Evolutionary conservation across 2,888 invertebrate genomes (phyloP).

Genomic region (Melinopterus prodromus): DNA sequence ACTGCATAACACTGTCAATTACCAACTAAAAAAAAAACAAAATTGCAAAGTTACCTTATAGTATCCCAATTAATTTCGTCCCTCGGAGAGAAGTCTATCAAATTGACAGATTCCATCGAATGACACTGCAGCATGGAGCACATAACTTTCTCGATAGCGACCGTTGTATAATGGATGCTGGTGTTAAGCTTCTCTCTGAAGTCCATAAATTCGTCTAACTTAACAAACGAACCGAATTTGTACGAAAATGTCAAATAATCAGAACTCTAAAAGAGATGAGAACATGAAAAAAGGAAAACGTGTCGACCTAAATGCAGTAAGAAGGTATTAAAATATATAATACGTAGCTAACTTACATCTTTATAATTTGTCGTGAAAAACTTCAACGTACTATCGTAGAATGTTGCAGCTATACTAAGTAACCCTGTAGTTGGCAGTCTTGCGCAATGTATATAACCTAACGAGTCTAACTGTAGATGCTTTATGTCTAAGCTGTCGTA

Average conservation of each 20-base stretch:
- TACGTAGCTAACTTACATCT: no score
- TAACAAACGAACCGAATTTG: slow-evolving; percentile 93
- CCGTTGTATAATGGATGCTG: slow-evolving; percentile 79
- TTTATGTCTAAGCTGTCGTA: slow-evolving; percentile 88
- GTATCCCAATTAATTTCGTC: slow-evolving; percentile 68
- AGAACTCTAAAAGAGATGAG: slow-evolving; percentile 69
- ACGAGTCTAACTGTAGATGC: slow-evolving; percentile 91
- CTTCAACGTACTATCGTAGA: slow-evolving; percentile 79
- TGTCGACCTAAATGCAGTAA: no score
- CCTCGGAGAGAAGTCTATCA: slow-evolving; percentile 68
- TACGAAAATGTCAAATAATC: slow-evolving; percentile 93
- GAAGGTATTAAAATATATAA: no score
- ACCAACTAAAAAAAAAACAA: neutral
- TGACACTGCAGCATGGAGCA: slow-evolving; percentile 70
- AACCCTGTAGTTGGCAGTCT: slow-evolving; percentile 78
- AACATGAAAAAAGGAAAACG: neutral
- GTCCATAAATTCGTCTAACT: slow-evolving; percentile 88
- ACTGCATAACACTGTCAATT: no score
- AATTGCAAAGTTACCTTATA: slow-evolving; percentile 57
- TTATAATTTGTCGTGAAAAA: slow-evolving; percentile 90
- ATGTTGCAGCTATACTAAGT: slow-evolving; percentile 71
- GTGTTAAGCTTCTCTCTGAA: slow-evolving; percentile 83
- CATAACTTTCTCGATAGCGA: slow-evolving; percentile 73
- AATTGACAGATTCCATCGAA: slow-evolving; percentile 63
- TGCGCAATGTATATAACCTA: slow-evolving; percentile 85